Conservation (phyloP, 2,113 vertebrate species). For the Calonectris borealis region DNA sequence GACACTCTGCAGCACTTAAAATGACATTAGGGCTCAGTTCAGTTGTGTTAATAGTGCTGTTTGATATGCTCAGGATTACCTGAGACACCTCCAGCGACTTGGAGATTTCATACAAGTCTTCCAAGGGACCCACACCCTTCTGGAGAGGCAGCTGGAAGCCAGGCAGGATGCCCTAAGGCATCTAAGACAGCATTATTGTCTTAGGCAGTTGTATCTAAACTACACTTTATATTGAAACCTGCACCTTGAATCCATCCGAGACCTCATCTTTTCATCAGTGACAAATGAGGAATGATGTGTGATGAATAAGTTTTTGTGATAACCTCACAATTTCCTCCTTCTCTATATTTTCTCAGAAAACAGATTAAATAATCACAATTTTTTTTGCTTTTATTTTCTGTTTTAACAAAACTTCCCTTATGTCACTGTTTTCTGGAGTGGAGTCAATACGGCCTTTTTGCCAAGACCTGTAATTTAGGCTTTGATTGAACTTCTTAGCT, state of each 20-base stretch:
- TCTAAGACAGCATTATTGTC: background rate
- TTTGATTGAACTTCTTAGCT: background rate
- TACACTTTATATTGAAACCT: background rate
- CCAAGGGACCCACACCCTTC: background rate
- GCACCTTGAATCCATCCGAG: background rate
- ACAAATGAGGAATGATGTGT: background rate
- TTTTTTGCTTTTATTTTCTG: background rate
- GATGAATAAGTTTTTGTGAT: background rate
- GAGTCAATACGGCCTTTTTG: background rate
- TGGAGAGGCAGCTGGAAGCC: background rate
- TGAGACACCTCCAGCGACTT: fast-evolving
- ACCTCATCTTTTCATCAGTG: background rate
- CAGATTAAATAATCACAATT: background rate
- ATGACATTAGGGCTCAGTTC: background rate
- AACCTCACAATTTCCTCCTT: background rate
- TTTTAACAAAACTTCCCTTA: background rate
- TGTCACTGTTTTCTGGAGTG: background rate
- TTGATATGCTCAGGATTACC: background rate
- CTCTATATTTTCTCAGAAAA: background rate
- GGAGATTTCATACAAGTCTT: background rate
- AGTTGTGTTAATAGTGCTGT: background rate
- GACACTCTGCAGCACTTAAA: background rate
- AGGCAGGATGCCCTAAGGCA: background rate
- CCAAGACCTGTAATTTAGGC: background rate
- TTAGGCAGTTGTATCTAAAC: background rate